Evolutionary conservation across 2,113 vertebrate species (phyloP), one percentile per base, ranked within the genome.

Genomic region (Amphilophus citrinellus): DNA sequence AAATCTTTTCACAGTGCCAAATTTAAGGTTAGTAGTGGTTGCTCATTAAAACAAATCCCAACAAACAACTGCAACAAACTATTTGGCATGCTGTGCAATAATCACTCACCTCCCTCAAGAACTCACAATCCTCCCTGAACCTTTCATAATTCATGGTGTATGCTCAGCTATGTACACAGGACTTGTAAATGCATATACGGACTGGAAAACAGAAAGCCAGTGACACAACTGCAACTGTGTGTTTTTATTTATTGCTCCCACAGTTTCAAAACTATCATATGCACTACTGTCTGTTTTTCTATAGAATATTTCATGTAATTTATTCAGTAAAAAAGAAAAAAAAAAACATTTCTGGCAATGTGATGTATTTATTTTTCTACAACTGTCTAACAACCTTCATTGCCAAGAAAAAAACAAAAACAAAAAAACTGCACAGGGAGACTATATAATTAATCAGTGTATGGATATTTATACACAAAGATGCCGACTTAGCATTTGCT

Each of bases 181-280:
- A 35, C 6, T 30, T 61, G 5, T 35, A 37, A 75, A 79, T 35
- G 61, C 13, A 27, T 22, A 35, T 11, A 47, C 24, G 9, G 66
- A 39, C 53, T 37, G 18, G 20, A 73, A n/a, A 56, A 73, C 47
- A 56, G 56, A 71, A 71, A 80, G 35, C 9, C 47, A 81, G 2
- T 42, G n/a, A 87, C 65, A 63, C 59, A 66, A 65, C 8, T 65
- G 5, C 39, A 79, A 83, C 61, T 80, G 35, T 86, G 47, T 62
- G 77, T 88, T 82, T 88, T 86, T 42, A 88, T 95, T 95, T 95
- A 94, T 95, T 95, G 91, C 91, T 95, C 87, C 79, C 81, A 92
- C 87, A 92, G 91, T 82, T 88, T 93, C 83, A 89, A 91, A 93
- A 94, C 88, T 91, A 93, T 83, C 85, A 88, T 88, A 84, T 89